These are phyloP conservation scores for Zaprionus camerounensis DNA, from an alignment of 1,140 invertebrate genomes.

Conservation along the genomic window DNA sequence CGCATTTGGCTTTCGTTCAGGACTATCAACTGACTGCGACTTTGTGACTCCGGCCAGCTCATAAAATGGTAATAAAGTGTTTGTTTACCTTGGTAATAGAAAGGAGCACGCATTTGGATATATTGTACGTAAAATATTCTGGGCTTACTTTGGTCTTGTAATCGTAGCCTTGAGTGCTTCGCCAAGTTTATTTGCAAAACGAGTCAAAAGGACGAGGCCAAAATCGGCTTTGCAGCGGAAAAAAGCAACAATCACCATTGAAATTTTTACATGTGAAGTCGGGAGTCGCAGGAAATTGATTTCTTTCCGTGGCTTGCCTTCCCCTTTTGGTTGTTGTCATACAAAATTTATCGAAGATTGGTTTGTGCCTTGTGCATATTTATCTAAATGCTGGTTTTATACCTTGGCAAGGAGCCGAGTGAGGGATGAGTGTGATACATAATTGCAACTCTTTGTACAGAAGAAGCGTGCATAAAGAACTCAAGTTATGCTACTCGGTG, in stretches of 20 bases:
- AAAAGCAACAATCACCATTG: constrained; percentile 37
- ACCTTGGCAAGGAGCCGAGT: not conserved
- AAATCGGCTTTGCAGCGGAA: constrained; percentile 30
- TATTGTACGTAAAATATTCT: constrained; percentile 57
- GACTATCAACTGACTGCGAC: constrained; percentile 64
- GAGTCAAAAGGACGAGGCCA: constrained; percentile 35
- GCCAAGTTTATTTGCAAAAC: constrained; percentile 64
- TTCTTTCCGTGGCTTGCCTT: constrained; percentile 60
- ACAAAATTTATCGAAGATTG: constrained; percentile 74
- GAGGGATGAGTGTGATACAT: constrained; percentile 25
- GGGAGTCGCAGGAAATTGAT: constrained; percentile 73
- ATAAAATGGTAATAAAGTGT: constrained; percentile 82
- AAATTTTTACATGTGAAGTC: constrained; percentile 39
- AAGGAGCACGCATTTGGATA: constrained; percentile 73
- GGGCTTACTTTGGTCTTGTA: constrained; percentile 45
- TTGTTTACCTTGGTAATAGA: constrained; percentile 82
- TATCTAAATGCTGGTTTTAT: constrained; percentile 72
- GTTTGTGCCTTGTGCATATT: constrained; percentile 71
- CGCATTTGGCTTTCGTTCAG: constrained; percentile 24
- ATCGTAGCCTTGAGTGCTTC: constrained; percentile 63
- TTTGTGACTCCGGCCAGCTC: constrained; percentile 72
- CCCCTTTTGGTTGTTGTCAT: constrained; percentile 53
- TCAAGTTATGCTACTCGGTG: too few relatives aligned
- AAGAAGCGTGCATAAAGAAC: constrained; percentile 8
- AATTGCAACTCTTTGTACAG: constrained; percentile 67